These are phyloP conservation scores for Helarctos malayanus DNA, from an alignment of 2,797 vertebrate genomes.

Conservation along the genomic window DNA sequence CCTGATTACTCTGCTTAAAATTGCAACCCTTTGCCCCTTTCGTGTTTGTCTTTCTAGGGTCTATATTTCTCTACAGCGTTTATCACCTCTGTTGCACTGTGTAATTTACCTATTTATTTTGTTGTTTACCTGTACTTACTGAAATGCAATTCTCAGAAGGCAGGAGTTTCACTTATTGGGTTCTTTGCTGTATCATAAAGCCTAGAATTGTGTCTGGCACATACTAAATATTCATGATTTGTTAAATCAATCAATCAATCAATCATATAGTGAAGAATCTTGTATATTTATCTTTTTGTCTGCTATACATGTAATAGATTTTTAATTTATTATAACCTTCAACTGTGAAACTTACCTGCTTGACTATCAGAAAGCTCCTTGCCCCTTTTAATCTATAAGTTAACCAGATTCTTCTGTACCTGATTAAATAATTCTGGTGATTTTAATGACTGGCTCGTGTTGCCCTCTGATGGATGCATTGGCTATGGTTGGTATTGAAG, in stretches of 20 bases:
- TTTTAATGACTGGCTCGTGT: background rate
- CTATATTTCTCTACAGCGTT: background rate
- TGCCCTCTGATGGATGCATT: background rate
- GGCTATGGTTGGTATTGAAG: no score
- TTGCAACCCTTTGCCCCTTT: background rate
- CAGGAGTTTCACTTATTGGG: background rate
- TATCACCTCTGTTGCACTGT: background rate
- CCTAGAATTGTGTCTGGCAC: background rate
- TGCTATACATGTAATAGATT: background rate
- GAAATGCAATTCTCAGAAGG: background rate
- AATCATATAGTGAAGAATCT: background rate
- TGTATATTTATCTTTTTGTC: background rate
- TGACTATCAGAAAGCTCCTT: background rate
- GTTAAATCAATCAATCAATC: background rate
- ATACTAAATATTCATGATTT: background rate
- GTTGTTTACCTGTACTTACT: background rate
- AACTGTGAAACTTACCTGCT: background rate
- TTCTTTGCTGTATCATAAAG: background rate
- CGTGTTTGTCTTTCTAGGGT: background rate
- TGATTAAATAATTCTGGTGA: background rate
- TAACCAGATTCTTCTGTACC: background rate
- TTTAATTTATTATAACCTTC: background rate
- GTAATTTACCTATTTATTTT: background rate
- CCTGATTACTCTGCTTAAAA: background rate
- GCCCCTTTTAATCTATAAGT: background rate